A percentile compares a stretch with the other conserved stretches of the same genome.
phyloP scores from a whole-genome alignment of 1,140 invertebrate species.

The Euglossa dilemma region DNA sequence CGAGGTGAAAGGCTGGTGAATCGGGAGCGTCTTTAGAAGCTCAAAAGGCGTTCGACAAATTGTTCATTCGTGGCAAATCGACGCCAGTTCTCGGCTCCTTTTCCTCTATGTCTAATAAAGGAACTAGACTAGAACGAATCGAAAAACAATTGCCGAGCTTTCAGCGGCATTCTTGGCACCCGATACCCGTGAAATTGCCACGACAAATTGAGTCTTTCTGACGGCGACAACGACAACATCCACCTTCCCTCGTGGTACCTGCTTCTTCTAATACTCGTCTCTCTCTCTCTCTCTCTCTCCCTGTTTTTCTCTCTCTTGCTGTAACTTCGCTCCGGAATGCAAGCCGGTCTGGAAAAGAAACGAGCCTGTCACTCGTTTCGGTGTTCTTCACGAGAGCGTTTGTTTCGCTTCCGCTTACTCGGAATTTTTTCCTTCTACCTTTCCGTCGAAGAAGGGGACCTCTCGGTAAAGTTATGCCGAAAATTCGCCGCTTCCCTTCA shows the following conservation, averaged over 20 bases:
- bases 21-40: background rate
- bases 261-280: background rate
- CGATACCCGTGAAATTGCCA: constrained; percentile 66
- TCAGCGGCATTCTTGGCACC: constrained; percentile 59
- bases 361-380: constrained; percentile 20
- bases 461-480: background rate
- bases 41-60: constrained; percentile 22
- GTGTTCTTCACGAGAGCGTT: background rate
- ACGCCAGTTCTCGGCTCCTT: background rate
- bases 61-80: constrained; percentile 25
- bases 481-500: background rate
- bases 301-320: background rate
- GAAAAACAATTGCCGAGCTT: constrained; percentile 58
- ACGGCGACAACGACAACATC: constrained; percentile 29
- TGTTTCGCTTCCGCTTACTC: constrained; percentile 12
- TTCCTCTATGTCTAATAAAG: constrained; percentile 58
- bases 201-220: constrained; percentile 65
- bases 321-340: constrained; percentile 20
- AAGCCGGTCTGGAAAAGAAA: constrained; percentile 34
- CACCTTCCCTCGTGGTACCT: constrained; percentile 7
- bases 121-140: constrained; percentile 40
- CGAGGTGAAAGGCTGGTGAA: no score
- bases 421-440: background rate
- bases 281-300: background rate
- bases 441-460: background rate